Conservation (phyloP, 2,797 vertebrate genomes). For the Channa striata region DNA sequence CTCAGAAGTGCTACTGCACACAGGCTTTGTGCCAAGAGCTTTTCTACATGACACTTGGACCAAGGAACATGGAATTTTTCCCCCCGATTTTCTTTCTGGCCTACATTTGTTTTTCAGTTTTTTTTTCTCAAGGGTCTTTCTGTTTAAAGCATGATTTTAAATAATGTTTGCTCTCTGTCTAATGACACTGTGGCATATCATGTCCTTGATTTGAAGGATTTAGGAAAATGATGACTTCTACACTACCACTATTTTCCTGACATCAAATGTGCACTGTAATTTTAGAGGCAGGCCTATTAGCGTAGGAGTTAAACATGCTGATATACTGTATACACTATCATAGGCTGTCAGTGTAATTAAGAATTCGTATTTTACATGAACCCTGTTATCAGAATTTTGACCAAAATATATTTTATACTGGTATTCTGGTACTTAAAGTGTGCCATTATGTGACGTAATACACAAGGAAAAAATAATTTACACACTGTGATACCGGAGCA, state of each 20-base stretch:
- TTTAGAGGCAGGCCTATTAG: conserved; percentile 5
- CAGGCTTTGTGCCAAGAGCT: conserved; percentile 45
- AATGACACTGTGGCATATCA: conserved; percentile 46
- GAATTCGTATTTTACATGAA: no score
- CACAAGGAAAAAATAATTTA: neutral
- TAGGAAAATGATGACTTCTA: conserved; percentile 54
- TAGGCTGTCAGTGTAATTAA: neutral
- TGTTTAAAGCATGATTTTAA: conserved; percentile 64
- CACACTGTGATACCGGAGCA: conserved; percentile 13
- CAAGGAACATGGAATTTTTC: conserved; percentile 43
- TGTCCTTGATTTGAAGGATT: conserved; percentile 52
- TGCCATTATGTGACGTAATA: neutral
- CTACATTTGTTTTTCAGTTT: conserved; percentile 76
- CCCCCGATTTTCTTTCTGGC: conserved; percentile 20
- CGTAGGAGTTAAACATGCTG: neutral
- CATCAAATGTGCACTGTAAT: conserved; percentile 17
- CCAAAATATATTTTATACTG: no score
- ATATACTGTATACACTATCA: neutral
- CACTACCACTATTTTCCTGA: conserved; percentile 36
- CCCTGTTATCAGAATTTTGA: no score
- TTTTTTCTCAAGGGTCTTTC: conserved; percentile 69
- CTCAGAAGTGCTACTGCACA: conserved; percentile 25
- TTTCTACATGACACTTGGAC: conserved; percentile 58
- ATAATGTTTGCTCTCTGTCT: conserved; percentile 55
- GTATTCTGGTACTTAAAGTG: neutral